These are phyloP conservation scores for Coelinius sp. DNA, from an alignment of 2,888 invertebrate species.

Conservation along the genomic window DNA sequence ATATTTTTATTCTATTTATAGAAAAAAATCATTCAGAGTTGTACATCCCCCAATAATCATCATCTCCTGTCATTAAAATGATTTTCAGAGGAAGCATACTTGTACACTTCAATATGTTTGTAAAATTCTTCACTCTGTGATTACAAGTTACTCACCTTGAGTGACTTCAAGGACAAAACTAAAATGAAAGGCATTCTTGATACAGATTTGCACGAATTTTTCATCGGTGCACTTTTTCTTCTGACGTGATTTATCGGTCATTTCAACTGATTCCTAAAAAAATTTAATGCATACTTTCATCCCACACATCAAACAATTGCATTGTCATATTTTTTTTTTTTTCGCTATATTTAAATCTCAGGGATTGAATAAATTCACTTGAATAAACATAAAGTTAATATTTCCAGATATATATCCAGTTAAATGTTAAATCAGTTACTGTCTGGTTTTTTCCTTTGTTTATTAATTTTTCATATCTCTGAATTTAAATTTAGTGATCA, in stretches of 20 bases:
- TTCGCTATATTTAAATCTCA: neutral
- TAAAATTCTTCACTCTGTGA: constrained; percentile 1
- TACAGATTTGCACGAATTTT: neutral
- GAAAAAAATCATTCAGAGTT: too few relatives aligned
- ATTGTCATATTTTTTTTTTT: neutral
- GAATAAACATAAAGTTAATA: neutral
- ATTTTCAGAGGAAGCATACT: neutral
- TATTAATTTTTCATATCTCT: too few relatives aligned
- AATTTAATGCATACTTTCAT: neutral
- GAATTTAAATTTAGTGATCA: too few relatives aligned
- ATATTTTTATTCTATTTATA: too few relatives aligned
- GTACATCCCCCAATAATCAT: too few relatives aligned
- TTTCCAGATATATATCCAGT: neutral
- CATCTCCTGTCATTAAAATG: neutral
- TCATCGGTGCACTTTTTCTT: neutral
- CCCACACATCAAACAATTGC: neutral
- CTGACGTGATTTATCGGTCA: neutral
- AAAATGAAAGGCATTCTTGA: constrained; percentile 4
- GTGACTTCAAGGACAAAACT: neutral
- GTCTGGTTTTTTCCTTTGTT: neutral
- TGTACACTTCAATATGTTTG: constrained; percentile 4
- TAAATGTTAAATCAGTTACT: neutral
- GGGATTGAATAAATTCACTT: neutral
- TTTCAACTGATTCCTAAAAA: neutral
- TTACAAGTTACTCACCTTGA: constrained; percentile 18